These are phyloP conservation scores for Flexamia atlantica DNA, from an alignment of 2,888 invertebrate species.

Conservation along the genomic window DNA sequence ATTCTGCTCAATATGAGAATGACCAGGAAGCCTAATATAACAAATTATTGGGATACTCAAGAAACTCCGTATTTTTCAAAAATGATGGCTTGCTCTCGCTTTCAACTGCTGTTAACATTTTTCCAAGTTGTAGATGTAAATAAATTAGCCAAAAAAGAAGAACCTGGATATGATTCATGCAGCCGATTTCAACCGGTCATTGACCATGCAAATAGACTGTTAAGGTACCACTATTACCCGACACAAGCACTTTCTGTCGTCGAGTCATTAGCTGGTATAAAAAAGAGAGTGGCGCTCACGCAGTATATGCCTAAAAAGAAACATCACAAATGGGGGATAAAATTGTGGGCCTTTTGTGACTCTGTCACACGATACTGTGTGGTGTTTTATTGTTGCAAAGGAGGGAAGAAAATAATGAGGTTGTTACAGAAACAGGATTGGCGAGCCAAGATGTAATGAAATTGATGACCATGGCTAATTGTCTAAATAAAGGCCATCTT, in stretches of 20 bases:
- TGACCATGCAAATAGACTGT: too few relatives aligned
- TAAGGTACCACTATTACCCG: neutral
- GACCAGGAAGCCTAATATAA: neutral
- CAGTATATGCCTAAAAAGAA: constrained; percentile 53
- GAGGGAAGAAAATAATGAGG: neutral
- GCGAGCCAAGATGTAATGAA: constrained; percentile 15
- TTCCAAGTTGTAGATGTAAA: constrained; percentile 22
- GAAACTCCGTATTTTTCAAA: constrained; percentile 53
- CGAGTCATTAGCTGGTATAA: constrained; percentile 51
- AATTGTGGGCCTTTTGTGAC: too few relatives aligned
- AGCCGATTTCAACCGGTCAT: too few relatives aligned
- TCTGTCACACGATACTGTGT: constrained; percentile 54
- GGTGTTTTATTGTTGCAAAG: constrained; percentile 40
- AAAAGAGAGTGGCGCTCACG: constrained; percentile 9
- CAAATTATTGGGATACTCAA: constrained; percentile 42
- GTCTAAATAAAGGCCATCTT: constrained; percentile 54
- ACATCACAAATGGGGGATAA: neutral
- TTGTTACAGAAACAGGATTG: neutral
- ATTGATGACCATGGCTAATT: constrained; percentile 28
- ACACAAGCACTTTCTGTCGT: constrained; percentile 23
- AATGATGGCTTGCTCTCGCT: neutral
- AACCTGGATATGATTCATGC: too few relatives aligned
- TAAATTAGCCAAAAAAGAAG: neutral
- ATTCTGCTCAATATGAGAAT: constrained; percentile 50
- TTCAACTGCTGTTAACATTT: too few relatives aligned